Base-by-base conservation (phyloP, 2,113 vertebrate genomes). In the Oncorhynchus clarkii region DNA sequence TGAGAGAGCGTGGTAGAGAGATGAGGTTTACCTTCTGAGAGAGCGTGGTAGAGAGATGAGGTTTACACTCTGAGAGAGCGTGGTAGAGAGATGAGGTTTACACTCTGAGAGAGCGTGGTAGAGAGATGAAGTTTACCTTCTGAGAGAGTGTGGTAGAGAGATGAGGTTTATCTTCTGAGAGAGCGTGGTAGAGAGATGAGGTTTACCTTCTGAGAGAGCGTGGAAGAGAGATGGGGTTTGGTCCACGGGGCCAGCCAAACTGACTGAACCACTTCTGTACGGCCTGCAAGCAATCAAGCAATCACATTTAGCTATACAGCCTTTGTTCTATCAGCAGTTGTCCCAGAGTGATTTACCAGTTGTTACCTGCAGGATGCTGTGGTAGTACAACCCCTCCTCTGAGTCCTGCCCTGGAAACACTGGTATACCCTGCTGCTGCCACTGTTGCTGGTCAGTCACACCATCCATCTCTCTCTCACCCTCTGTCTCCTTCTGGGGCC, bases 241-340 rank as follows among this genome's bases (percentile, higher is more conserved):
- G 92, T 67, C 94, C 95, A 27, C 85, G 86, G 1, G 94, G 60
- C 96, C 96, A 97, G 5, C 96, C 96, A 62, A 95, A 97, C 13
- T 95, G 87, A 62, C 92, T 95, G 80, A 97, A 97, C 96, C 96
- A 98, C 7, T 82, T 92, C 87, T 95, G 88, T 70, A 90, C 77
- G 71, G 96, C 94, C 77, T 70, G 48, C 9, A 51, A 51, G 14
- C 48, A 51, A 14, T 51, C 48, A 34, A 34, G 1, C 11, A 13
- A 11, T 51, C 48, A 51, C 48, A 14, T 51, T 14, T 14, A 51
- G 11, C 13, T 14, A 14, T 12, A 51, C 9, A 51, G 11, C 48
- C 12, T 51, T 51, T 51, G 48, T 51, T 12, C 48, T 34, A 11
- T 14, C 31, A 6, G 31, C 31, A 34, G 31, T 34, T 34, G 31